phyloP scores from a whole-genome alignment of 2,888 invertebrate species.

The Lasioglossum pauxillum region DNA sequence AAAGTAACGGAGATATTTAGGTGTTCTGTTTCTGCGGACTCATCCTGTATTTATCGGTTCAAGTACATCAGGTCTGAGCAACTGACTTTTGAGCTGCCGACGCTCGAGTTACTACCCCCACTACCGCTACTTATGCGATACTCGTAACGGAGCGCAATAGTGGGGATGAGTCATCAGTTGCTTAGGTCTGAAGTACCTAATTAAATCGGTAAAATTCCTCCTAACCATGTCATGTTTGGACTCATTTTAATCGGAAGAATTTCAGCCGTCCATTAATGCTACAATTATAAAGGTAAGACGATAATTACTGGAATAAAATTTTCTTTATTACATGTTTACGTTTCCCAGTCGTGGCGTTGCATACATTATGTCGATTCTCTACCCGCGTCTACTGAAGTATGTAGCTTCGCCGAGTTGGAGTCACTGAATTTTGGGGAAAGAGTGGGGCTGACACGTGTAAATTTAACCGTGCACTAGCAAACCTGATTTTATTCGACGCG shows the following conservation, averaged over 20 bases:
- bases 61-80: background rate
- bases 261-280: background rate
- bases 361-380: too few relatives aligned
- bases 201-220: too few relatives aligned
- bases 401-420: too few relatives aligned
- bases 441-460: background rate
- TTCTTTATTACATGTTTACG: background rate
- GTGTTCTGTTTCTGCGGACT: too few relatives aligned
- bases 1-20: too few relatives aligned
- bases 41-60: background rate
- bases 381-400: background rate
- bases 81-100: too few relatives aligned
- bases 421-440: background rate
- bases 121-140: too few relatives aligned
- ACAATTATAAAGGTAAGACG: background rate
- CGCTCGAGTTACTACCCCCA: too few relatives aligned
- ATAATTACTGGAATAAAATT: background rate
- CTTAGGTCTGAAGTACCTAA: background rate
- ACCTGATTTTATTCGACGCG: slow-evolving; percentile 37
- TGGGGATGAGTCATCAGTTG: background rate
- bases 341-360: too few relatives aligned
- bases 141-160: background rate
- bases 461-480: background rate
- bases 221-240: background rate
- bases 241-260: background rate